phyloP scores from a whole-genome alignment of 2,888 invertebrate genomes.

The Leucoma salicis region DNA sequence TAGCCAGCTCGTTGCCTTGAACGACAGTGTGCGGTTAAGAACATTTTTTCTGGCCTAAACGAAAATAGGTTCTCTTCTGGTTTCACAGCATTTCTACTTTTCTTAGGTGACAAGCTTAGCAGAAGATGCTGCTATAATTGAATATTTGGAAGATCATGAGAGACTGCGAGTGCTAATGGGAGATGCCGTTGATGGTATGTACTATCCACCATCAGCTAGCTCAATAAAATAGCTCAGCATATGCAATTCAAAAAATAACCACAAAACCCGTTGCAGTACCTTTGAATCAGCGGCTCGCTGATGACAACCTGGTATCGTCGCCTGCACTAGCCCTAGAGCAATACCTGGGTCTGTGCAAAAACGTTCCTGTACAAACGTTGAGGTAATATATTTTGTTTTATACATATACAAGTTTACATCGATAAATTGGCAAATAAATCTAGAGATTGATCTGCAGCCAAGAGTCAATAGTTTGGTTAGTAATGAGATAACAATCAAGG shows the following conservation, averaged over 20 bases:
- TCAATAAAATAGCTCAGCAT: no score
- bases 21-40: no score
- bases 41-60: no score
- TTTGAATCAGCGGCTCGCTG: slow-evolving; percentile 19
- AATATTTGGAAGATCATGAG: slow-evolving; percentile 54
- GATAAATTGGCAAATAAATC: no score
- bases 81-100: background rate
- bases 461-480: no score
- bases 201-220: no score
- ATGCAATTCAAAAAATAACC: no score
- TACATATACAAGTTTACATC: no score
- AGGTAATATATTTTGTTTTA: slow-evolving; percentile 34
- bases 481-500: no score
- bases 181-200: slow-evolving; percentile 42
- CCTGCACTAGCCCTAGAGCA: slow-evolving; percentile 28
- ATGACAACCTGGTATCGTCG: slow-evolving; percentile 38
- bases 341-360: slow-evolving; percentile 31
- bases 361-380: slow-evolving; percentile 43
- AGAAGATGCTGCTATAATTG: slow-evolving; percentile 58
- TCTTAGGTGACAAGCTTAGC: slow-evolving; percentile 55
- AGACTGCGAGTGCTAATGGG: slow-evolving; percentile 45
- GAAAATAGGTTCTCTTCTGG: no score
- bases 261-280: slow-evolving; percentile 15
- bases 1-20: no score
- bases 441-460: no score